phyloP scores from a whole-genome alignment of 2,888 invertebrate genomes.

The Stenurella melanura region DNA sequence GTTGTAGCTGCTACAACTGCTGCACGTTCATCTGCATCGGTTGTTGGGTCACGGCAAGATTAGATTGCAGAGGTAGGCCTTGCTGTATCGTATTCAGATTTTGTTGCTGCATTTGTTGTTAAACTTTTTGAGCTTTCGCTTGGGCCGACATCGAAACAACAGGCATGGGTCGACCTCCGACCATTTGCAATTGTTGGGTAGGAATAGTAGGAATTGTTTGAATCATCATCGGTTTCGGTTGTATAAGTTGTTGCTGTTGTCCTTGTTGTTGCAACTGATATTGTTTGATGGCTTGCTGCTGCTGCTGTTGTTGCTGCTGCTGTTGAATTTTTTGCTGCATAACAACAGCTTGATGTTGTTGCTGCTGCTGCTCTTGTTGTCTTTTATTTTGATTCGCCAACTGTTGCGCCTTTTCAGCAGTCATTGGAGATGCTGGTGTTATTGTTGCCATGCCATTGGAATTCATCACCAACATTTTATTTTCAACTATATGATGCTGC shows the following conservation, averaged over 20 bases:
- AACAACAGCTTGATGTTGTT: constrained; percentile 73
- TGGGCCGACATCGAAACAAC: constrained; percentile 79
- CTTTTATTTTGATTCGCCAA: constrained; percentile 69
- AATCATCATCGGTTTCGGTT: constrained; percentile 78
- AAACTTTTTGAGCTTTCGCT: constrained; percentile 76
- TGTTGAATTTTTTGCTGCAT: constrained; percentile 65
- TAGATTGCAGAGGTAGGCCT: constrained; percentile 75
- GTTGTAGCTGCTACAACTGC: constrained; percentile 75
- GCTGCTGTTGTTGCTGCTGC: constrained; percentile 72
- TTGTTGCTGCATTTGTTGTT: constrained; percentile 76
- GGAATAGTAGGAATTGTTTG: constrained; percentile 76
- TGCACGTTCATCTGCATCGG: constrained; percentile 75
- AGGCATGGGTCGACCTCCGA: constrained; percentile 78
- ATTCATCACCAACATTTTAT: constrained; percentile 78
- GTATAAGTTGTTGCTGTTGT: constrained; percentile 74
- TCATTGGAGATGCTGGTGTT: constrained; percentile 77
- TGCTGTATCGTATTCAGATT: constrained; percentile 75
- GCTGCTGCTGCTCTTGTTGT: constrained; percentile 71
- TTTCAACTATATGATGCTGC: constrained; percentile 75
- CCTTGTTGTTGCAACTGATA: constrained; percentile 72
- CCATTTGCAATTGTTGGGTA: constrained; percentile 72
- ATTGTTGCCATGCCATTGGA: constrained; percentile 77
- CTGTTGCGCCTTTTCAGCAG: constrained; percentile 76
- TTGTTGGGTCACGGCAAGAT: constrained; percentile 72
- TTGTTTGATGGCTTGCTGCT: constrained; percentile 65